phyloP scores from a whole-genome alignment of 2,888 invertebrate genomes.

The Synergus gifuensis region DNA sequence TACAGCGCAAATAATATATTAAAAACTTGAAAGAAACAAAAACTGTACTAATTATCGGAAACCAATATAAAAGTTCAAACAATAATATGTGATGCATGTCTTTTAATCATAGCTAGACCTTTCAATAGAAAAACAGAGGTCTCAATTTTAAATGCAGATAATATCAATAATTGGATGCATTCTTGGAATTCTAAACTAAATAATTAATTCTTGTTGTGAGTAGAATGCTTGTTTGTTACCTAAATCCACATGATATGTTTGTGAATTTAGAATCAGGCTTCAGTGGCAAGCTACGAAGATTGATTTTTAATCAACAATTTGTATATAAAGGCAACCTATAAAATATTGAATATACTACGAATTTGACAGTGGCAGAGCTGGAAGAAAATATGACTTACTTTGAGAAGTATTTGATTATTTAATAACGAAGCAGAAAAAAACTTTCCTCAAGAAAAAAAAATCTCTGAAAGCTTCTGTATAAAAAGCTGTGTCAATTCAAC shows the following conservation, averaged over 20 bases:
- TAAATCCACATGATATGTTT: slow-evolving; percentile 10
- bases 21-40: neutral
- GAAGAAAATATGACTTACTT: neutral
- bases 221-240: neutral
- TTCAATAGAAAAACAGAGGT: neutral
- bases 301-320: slow-evolving; percentile 18
- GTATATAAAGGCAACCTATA: neutral
- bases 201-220: too few relatives aligned
- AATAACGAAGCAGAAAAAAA: neutral
- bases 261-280: slow-evolving; percentile 8
- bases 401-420: neutral
- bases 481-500: slow-evolving; percentile 15
- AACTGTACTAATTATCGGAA: slow-evolving; percentile 17
- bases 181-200: too few relatives aligned
- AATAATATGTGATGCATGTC: neutral
- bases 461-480: neutral
- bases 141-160: neutral
- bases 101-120: neutral
- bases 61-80: neutral
- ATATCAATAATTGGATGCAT: neutral
- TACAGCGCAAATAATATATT: neutral
- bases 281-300: slow-evolving; percentile 14
- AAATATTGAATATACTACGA: slow-evolving; percentile 15
- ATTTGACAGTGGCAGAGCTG: neutral
- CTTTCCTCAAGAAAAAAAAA: neutral